These are phyloP conservation scores for Phyllotreta cruciferae DNA, from an alignment of 2,888 invertebrate species.

Conservation along the genomic window DNA sequence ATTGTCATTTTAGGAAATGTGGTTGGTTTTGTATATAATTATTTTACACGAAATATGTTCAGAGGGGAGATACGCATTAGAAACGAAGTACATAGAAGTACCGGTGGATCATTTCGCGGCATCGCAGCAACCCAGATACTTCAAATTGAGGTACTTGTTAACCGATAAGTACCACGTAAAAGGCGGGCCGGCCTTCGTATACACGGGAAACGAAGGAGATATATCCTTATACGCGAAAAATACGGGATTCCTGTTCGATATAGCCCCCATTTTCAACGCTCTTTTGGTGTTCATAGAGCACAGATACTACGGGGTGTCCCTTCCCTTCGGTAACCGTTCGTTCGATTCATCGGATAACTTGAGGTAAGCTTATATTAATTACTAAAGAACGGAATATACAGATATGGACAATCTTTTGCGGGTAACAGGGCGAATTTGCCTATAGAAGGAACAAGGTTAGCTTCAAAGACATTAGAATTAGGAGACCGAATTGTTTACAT, in stretches of 20 bases:
- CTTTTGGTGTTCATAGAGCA: slow-evolving; percentile 92
- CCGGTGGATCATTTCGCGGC: slow-evolving; percentile 82
- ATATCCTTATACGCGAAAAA: slow-evolving; percentile 89
- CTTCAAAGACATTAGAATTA: too few relatives aligned
- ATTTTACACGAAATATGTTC: too few relatives aligned
- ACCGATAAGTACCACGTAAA: slow-evolving; percentile 77
- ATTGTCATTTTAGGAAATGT: too few relatives aligned
- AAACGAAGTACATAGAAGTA: slow-evolving; percentile 64
- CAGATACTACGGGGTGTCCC: slow-evolving; percentile 89
- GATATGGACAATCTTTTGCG: too few relatives aligned
- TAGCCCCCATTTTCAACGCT: slow-evolving; percentile 80
- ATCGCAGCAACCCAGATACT: slow-evolving; percentile 66
- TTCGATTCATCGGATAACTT: slow-evolving; percentile 68
- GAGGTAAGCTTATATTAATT: slow-evolving; percentile 50
- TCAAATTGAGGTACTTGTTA: slow-evolving; percentile 79
- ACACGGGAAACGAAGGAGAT: slow-evolving; percentile 95
- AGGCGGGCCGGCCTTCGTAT: slow-evolving; percentile 87
- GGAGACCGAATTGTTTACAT: too few relatives aligned
- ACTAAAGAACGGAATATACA: too few relatives aligned
- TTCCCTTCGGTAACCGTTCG: slow-evolving; percentile 86
- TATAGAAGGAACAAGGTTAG: too few relatives aligned
- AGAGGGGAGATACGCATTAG: slow-evolving; percentile 2
- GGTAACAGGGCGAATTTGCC: too few relatives aligned
- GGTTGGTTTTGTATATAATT: too few relatives aligned
- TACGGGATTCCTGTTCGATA: slow-evolving; percentile 94